Base-by-base conservation (phyloP, 2,797 vertebrate species). In the Syngnathus acus region DNA sequence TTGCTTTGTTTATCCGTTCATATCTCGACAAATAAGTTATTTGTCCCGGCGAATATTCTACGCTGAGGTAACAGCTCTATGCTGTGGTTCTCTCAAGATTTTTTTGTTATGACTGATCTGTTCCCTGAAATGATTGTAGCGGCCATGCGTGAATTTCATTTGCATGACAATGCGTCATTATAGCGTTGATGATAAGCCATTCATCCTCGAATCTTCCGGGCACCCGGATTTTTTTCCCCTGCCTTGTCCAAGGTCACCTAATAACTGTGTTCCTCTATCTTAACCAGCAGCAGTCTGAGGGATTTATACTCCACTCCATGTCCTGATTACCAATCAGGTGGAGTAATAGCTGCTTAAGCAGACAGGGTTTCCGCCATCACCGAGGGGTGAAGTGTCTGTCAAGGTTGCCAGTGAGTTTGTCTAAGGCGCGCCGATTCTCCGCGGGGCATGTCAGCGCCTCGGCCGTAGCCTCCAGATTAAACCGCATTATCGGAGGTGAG, bases 241-340 rank as follows among this genome's bases (percentile, higher is more conserved):
- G 69, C 68, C 74, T 75, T 71, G 69, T 78, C 77, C 89, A 91
- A 91, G 90, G 89, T 91, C 86, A 90, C 73, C 71, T 84, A 86
- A 87, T 86, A 83, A 88, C 72, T 6, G 55, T 77, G 78, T 86
- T 79, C 82, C 75, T 82, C 86, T 64, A 83, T 84, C 82, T 77
- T 83, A 82, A 83, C 78, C 86, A 79, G 78, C 79, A 73, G 78
- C 80, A 75, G 77, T 84, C 67, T 54, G 71, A 74, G 78, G 82
- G 82, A 87, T 90, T 91, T 87, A 89, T 88, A 80, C 70, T 74
- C 69, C 57, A 64, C 81, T 87, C 78, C 75, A 75, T 81, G 86
- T 84, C 86, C 84, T 89, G 86, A 89, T 91, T 89, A 89, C 88
- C 86, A 90, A 87, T 91, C 88, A 90, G 84, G 71, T 76, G 78